phyloP scores from a whole-genome alignment of 2,888 invertebrate genomes.

The Halictus quadricinctus region DNA sequence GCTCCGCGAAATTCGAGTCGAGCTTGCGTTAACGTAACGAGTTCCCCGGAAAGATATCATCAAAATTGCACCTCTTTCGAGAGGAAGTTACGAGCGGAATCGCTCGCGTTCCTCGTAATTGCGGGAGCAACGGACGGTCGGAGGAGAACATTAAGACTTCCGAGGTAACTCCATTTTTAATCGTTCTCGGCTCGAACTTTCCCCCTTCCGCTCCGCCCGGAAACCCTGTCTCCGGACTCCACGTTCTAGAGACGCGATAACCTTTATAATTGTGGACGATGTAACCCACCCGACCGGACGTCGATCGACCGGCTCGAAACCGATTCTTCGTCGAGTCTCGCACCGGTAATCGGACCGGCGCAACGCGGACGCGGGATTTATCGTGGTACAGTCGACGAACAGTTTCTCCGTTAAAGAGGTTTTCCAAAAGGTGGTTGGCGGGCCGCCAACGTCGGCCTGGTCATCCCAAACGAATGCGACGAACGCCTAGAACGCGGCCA shows the following conservation, averaged over 20 bases:
- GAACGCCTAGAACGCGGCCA: not conserved
- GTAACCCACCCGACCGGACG: not conserved
- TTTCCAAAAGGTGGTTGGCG: constrained; percentile 63
- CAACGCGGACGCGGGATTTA: not conserved
- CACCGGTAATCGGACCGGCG: not conserved
- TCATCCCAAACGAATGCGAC: constrained; percentile 46
- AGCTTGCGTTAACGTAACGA: constrained; percentile 34
- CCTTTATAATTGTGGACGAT: not conserved
- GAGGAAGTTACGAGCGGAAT: constrained; percentile 32
- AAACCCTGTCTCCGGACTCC: not conserved
- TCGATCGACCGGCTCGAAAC: not conserved
- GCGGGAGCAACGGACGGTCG: constrained; percentile 22
- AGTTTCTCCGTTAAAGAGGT: constrained; percentile 56
- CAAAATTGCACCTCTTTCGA: constrained; percentile 23
- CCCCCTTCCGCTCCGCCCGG: not conserved
- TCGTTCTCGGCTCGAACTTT: constrained; percentile 11
- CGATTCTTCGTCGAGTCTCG: not conserved
- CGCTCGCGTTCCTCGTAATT: constrained; percentile 3
- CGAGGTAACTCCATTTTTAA: constrained; percentile 42
- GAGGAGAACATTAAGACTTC: not conserved
- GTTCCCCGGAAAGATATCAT: constrained; percentile 19
- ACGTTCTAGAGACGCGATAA: not conserved
- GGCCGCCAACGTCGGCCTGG: constrained; percentile 45
- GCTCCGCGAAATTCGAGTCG: not conserved
- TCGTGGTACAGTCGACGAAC: not conserved